Conservation (phyloP, 2,888 invertebrate genomes). For the Agonopterix alstromeriana region DNA sequence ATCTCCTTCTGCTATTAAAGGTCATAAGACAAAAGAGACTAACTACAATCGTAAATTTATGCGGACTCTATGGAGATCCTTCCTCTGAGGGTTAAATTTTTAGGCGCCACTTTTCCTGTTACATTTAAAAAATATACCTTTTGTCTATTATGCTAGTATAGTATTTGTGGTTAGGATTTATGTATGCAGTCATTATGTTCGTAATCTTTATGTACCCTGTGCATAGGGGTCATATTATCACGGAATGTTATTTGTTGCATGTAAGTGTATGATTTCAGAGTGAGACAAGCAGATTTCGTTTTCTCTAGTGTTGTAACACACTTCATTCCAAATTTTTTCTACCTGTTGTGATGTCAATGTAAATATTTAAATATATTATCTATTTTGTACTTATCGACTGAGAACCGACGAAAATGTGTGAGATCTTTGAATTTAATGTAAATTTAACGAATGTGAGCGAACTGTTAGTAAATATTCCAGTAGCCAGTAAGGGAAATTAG, state of each 20-base stretch:
- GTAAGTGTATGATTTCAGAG: conserved; percentile 31
- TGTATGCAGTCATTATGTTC: too few species aligned
- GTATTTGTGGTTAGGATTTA: too few species aligned
- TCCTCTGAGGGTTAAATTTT: too few species aligned
- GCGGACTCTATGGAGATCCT: too few species aligned
- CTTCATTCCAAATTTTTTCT: conserved; percentile 48
- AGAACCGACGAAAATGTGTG: conserved; percentile 12
- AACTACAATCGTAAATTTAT: too few species aligned
- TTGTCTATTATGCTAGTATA: too few species aligned
- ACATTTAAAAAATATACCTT: too few species aligned
- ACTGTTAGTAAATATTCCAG: conserved; percentile 9
- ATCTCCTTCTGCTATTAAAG: too few species aligned
- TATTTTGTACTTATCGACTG: conserved; percentile 65
- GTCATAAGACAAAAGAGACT: too few species aligned
- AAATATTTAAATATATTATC: conserved; percentile 34
- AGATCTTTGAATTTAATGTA: conserved; percentile 4
- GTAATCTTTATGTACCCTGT: too few species aligned
- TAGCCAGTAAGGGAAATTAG: conserved; percentile 12
- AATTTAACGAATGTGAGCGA: neutral
- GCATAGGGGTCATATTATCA: neutral
- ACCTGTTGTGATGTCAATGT: conserved; percentile 49
- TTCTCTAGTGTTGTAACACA: conserved; percentile 19
- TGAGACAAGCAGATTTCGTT: conserved; percentile 23
- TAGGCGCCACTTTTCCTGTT: too few species aligned
- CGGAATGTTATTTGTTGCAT: conserved; percentile 18